A percentile compares a stretch with the other conserved stretches of the same genome.
phyloP scores from a whole-genome alignment of 2,797 vertebrate species.

The Hoplostethus mediterraneus region DNA sequence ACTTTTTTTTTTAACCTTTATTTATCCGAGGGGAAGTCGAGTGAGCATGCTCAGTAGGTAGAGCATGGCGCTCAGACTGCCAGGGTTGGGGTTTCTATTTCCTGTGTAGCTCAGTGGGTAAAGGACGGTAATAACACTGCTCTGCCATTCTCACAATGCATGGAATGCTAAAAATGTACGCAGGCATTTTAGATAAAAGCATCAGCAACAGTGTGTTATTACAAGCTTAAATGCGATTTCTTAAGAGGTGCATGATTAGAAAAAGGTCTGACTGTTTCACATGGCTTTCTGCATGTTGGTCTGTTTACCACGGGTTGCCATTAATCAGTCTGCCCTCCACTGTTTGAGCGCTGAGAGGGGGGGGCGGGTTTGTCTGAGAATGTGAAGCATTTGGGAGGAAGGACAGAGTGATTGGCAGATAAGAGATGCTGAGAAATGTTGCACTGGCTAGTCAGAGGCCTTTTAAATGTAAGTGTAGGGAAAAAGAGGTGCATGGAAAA shows the following conservation, averaged over 20 bases:
- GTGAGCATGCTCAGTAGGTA: neutral
- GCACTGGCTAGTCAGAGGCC: neutral
- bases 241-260: too few relatives aligned
- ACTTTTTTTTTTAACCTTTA: neutral
- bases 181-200: too few relatives aligned
- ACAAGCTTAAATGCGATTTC: too few relatives aligned
- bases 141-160: neutral
- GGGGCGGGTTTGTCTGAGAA: constrained; percentile 51
- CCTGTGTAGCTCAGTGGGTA: too few relatives aligned
- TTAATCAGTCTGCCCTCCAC: constrained; percentile 42
- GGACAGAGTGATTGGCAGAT: constrained; percentile 34
- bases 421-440: constrained; percentile 23
- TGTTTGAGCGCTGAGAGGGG: neutral
- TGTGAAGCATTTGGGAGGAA: constrained; percentile 48
- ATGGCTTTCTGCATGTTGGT: neutral
- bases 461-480: neutral
- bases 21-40: neutral
- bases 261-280: constrained; percentile 17
- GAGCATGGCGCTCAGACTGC: too few relatives aligned
- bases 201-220: neutral
- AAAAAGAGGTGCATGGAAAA: neutral
- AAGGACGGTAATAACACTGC: too few relatives aligned
- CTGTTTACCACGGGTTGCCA: constrained; percentile 35
- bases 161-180: neutral
- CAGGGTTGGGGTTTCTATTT: neutral